Evolutionary conservation across 2,888 invertebrate genomes (phyloP).

Genomic region (Hetaerina titia): DNA sequence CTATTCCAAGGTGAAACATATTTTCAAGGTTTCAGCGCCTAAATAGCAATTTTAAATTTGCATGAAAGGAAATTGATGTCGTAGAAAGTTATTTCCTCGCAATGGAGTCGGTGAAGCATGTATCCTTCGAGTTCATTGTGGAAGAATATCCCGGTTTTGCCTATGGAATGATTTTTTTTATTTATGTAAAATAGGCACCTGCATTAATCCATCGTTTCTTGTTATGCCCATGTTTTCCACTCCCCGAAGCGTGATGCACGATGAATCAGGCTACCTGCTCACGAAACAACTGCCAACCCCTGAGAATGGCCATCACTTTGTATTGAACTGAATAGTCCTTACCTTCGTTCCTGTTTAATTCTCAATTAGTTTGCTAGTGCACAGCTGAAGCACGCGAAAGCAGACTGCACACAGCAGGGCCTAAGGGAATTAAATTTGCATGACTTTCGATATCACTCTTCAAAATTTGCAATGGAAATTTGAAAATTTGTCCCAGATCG

Average conservation of each 20-base stretch:
- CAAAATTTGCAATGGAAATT: no score
- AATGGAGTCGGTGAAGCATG: neutral
- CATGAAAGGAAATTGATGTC: neutral
- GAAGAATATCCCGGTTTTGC: neutral
- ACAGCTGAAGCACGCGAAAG: neutral
- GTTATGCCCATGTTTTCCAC: neutral
- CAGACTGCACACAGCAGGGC: neutral
- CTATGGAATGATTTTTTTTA: neutral
- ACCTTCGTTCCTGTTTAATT: no score
- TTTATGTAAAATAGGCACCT: neutral
- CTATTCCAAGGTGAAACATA: neutral
- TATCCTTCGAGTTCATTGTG: neutral
- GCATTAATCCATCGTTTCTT: neutral
- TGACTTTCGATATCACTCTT: no score
- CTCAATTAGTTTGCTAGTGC: no score
- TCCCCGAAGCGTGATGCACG: no score
- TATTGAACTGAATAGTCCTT: neutral
- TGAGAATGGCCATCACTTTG: neutral
- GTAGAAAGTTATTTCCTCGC: neutral
- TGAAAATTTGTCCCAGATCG: no score
- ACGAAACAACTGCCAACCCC: neutral
- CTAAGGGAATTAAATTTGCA: no score
- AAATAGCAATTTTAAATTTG: constrained; percentile 4
- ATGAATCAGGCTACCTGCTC: no score
- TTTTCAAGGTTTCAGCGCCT: neutral